A percentile compares a stretch with the other conserved stretches of the same genome.
Evolutionary conservation across 2,888 invertebrate species (phyloP).

Genomic region (Campoplex capitator): DNA sequence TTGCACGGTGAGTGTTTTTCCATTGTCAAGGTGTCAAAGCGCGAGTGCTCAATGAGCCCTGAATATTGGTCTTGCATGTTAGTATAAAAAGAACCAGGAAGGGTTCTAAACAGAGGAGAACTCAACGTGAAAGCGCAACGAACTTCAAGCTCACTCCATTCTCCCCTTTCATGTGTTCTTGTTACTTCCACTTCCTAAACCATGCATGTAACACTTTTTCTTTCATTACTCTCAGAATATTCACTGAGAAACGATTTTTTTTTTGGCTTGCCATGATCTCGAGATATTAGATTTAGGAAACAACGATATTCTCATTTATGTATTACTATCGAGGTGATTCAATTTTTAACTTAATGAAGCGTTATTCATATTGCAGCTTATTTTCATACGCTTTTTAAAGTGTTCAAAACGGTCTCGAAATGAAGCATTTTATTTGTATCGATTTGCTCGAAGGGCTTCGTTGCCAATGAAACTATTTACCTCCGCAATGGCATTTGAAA

Average conservation of each 20-base stretch:
- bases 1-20: background rate
- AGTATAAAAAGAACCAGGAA: slow-evolving; percentile 26
- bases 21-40: background rate
- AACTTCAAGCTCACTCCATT: background rate
- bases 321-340: background rate
- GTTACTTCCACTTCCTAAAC: background rate
- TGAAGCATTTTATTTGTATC: background rate
- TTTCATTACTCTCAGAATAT: background rate
- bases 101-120: slow-evolving; percentile 22
- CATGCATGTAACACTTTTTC: background rate
- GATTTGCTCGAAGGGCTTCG: background rate
- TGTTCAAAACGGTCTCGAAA: background rate
- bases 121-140: slow-evolving; percentile 17
- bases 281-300: background rate
- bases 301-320: background rate
- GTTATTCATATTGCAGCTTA: background rate
- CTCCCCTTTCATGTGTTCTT: background rate
- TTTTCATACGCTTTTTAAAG: background rate
- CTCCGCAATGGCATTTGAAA: background rate
- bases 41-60: slow-evolving; percentile 35
- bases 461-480: background rate
- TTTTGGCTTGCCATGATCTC: background rate
- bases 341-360: background rate
- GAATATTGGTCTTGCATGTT: slow-evolving; percentile 19
- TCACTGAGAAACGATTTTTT: background rate